phyloP scores from a whole-genome alignment of 2,113 vertebrate genomes.

The Bubo blakistoni region DNA sequence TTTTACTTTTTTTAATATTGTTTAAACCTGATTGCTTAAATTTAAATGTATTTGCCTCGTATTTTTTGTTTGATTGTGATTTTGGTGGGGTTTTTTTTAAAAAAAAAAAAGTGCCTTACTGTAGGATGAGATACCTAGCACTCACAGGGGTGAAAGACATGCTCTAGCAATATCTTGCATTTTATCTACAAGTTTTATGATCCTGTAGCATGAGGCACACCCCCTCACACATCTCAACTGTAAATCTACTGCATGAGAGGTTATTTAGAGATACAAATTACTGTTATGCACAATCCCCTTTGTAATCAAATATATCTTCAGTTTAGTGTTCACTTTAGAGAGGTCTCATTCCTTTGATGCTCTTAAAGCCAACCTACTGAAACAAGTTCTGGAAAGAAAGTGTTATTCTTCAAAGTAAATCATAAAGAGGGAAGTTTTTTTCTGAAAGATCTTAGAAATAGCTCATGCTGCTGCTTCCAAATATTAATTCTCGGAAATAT shows the following conservation, averaged over 20 bases:
- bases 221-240: background rate
- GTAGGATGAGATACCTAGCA: background rate
- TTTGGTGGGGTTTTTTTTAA: background rate
- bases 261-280: conserved; percentile 58
- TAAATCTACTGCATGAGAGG: conserved; percentile 37
- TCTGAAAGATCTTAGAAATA: conserved; percentile 2
- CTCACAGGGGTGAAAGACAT: background rate
- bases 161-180: background rate
- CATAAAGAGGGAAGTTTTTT: background rate
- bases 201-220: background rate
- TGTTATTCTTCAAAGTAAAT: conserved; percentile 2
- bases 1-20: background rate
- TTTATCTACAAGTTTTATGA: conserved; percentile 37
- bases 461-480: background rate
- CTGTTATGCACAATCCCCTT: conserved; percentile 36
- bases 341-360: conserved; percentile 29
- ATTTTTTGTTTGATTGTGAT: background rate
- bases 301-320: conserved; percentile 59
- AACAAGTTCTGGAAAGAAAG: conserved; percentile 18
- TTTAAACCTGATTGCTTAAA: background rate
- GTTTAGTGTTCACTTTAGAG: conserved; percentile 34
- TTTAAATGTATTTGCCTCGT: background rate
- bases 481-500: background rate
- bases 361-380: conserved; percentile 50
- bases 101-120: background rate